Percentiles rank a stretch among this genome's conserved stretches.
These are phyloP conservation scores for Mechanitis mazaeus DNA, from an alignment of 2,888 invertebrate genomes.

Conservation along the genomic window DNA sequence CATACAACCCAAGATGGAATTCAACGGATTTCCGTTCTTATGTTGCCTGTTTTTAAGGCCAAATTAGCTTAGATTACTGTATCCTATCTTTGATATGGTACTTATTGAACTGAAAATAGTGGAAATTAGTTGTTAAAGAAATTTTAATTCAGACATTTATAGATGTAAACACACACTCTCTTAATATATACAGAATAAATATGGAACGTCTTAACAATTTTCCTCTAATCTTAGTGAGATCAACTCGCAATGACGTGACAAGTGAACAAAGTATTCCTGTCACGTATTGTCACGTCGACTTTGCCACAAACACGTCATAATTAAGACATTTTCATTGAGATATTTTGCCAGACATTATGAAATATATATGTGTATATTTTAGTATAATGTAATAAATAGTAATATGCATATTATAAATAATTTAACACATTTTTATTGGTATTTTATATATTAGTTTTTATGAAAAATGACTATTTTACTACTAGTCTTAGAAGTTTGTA, in stretches of 20 bases:
- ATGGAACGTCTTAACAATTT: constrained; percentile 5
- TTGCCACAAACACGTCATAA: constrained; percentile 1
- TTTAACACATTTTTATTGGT: too few relatives aligned
- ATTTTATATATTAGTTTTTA: too few relatives aligned
- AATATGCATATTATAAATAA: too few relatives aligned
- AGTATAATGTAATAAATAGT: too few relatives aligned
- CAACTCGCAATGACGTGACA: constrained; percentile 10
- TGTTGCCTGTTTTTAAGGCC: constrained; percentile 17
- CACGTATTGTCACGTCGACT: constrained; percentile 10
- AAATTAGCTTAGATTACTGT: constrained; percentile 25
- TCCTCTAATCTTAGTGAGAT: constrained; percentile 5
- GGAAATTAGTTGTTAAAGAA: constrained; percentile 17
- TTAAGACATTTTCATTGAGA: constrained; percentile 7
- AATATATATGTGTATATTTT: background rate
- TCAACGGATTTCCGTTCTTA: constrained; percentile 33
- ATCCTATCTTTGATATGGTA: constrained; percentile 9
- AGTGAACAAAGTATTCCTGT: constrained; percentile 7
- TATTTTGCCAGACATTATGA: constrained; percentile 10
- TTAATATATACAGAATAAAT: constrained; percentile 1
- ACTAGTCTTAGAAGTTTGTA: too few relatives aligned
- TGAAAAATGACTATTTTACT: too few relatives aligned
- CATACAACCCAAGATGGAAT: constrained; percentile 32
- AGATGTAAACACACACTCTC: background rate
- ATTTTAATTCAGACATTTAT: background rate
- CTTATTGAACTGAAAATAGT: constrained; percentile 19